phyloP scores from a whole-genome alignment of 2,888 invertebrate species.

The Drosophila longiperda region DNA sequence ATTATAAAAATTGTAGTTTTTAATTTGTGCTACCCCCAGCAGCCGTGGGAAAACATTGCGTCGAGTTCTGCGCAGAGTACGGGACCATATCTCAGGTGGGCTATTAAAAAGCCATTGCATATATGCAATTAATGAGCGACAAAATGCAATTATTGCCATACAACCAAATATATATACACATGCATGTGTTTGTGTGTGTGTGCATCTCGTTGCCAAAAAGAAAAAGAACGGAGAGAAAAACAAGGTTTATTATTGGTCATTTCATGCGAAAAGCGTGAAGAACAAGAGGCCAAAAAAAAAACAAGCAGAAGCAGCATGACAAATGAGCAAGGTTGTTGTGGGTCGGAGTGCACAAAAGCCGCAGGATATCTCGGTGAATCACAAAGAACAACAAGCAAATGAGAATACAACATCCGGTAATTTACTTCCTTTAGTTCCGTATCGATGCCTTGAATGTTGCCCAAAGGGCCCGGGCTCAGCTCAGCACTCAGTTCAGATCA shows the following conservation, averaged over 20 bases:
- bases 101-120: conserved; percentile 77
- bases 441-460: conserved; percentile 57
- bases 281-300: conserved; percentile 17
- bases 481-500: conserved; percentile 49
- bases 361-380: conserved; percentile 72
- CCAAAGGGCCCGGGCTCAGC: conserved; percentile 23
- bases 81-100: conserved; percentile 20
- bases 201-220: conserved; percentile 42
- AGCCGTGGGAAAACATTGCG: conserved; percentile 65
- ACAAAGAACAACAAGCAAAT: conserved; percentile 76
- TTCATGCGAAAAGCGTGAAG: conserved; percentile 61
- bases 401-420: conserved; percentile 84
- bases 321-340: conserved; percentile 63
- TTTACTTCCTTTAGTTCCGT: conserved; percentile 83
- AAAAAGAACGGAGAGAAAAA: neutral
- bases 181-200: neutral
- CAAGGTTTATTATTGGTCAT: conserved; percentile 51
- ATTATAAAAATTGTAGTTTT: conserved; percentile 10
- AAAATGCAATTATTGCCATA: conserved; percentile 40
- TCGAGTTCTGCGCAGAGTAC: conserved; percentile 3
- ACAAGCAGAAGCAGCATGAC: conserved; percentile 45
- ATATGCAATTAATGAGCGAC: conserved; percentile 76
- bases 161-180: conserved; percentile 1
- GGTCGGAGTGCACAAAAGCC: conserved; percentile 62
- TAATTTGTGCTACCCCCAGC: conserved; percentile 34